Percentiles rank a stretch among this genome's conserved stretches.
phyloP scores from a whole-genome alignment of 2,888 invertebrate genomes.

The Tromatobia lineatoria region DNA sequence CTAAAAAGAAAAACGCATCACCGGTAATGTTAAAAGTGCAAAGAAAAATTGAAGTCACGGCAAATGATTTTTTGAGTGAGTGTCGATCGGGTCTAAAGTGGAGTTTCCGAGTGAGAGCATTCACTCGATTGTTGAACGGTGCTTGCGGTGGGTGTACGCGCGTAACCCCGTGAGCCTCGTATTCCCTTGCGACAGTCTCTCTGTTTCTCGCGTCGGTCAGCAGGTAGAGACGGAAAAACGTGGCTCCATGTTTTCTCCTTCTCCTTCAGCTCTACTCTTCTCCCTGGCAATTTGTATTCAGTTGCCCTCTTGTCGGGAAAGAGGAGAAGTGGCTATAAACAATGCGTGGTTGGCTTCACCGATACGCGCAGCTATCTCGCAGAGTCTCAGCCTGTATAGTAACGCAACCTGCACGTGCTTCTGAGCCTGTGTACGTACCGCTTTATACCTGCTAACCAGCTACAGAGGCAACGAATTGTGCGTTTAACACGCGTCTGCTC shows the following conservation, averaged over 20 bases:
- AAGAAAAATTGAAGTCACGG: conserved; percentile 5
- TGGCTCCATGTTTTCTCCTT: conserved; percentile 31
- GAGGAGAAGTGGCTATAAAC: conserved; percentile 85
- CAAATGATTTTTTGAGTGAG: conserved; percentile 19
- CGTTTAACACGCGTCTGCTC: conserved; percentile 70
- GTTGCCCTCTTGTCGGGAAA: conserved; percentile 80
- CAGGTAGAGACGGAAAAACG: conserved; percentile 59
- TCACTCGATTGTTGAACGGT: conserved; percentile 53
- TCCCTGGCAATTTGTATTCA: conserved; percentile 83
- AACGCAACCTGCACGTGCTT: conserved; percentile 65
- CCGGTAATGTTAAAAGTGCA: not conserved
- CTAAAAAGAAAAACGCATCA: not conserved
- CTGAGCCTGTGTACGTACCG: conserved; percentile 57
- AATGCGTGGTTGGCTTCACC: conserved; percentile 82
- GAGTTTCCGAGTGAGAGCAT: conserved; percentile 20
- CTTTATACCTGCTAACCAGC: conserved; percentile 34
- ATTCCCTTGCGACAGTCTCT: conserved; percentile 66
- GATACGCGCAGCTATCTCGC: conserved; percentile 80
- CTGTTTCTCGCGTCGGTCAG: conserved; percentile 66
- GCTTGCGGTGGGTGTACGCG: conserved; percentile 50
- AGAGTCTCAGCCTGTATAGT: conserved; percentile 46
- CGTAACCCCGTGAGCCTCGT: conserved; percentile 52
- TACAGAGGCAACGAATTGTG: conserved; percentile 35
- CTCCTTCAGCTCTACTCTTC: conserved; percentile 66
- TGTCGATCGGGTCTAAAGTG: conserved; percentile 22